A percentile compares a stretch with the other conserved stretches of the same genome.
Evolutionary conservation across 35 echinoderm and acorn worm species (phyloP).

Genomic region (Ophiothrix spiculata): DNA sequence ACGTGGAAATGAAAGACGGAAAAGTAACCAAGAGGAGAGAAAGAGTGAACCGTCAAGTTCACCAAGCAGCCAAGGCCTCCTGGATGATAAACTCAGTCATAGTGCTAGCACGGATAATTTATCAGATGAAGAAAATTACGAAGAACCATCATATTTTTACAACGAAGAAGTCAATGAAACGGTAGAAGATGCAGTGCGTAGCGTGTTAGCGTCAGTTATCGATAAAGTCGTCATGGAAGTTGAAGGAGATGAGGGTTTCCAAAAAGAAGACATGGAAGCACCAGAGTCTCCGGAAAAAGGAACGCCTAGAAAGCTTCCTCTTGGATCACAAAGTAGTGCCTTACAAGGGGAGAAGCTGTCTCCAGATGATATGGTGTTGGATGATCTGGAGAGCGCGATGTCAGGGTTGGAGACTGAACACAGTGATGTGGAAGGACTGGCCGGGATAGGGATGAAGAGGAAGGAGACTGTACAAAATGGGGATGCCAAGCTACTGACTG

Average conservation of each 20-base stretch:
- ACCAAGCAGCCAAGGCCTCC: not conserved
- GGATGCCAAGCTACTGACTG: slow-evolving; percentile 40
- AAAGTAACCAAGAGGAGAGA: not conserved
- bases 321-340: not conserved
- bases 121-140: slow-evolving; percentile 51
- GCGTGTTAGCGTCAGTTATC: slow-evolving; percentile 63
- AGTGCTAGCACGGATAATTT: slow-evolving; percentile 68
- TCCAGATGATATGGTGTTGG: slow-evolving; percentile 72
- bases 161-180: slow-evolving; percentile 91
- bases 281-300: not conserved
- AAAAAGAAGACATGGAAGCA: not conserved
- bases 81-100: slow-evolving; percentile 3
- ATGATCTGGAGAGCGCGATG: slow-evolving; percentile 81
- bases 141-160: slow-evolving; percentile 90
- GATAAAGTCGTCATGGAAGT: slow-evolving; percentile 65
- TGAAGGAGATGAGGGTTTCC: slow-evolving; percentile 28
- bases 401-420: slow-evolving; percentile 75
- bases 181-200: slow-evolving; percentile 74
- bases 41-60: slow-evolving; percentile 7
- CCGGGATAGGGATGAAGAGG: not conserved
- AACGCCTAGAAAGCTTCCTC: not conserved
- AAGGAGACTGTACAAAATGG: not conserved
- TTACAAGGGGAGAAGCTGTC: slow-evolving; percentile 16
- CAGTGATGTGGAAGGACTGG: slow-evolving; percentile 36
- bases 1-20: slow-evolving; percentile 32